A percentile compares a stretch with the other conserved stretches of the same genome.
Evolutionary conservation across 2,797 vertebrate genomes (phyloP).

Genomic region (Tenualosa thibaudeaui): DNA sequence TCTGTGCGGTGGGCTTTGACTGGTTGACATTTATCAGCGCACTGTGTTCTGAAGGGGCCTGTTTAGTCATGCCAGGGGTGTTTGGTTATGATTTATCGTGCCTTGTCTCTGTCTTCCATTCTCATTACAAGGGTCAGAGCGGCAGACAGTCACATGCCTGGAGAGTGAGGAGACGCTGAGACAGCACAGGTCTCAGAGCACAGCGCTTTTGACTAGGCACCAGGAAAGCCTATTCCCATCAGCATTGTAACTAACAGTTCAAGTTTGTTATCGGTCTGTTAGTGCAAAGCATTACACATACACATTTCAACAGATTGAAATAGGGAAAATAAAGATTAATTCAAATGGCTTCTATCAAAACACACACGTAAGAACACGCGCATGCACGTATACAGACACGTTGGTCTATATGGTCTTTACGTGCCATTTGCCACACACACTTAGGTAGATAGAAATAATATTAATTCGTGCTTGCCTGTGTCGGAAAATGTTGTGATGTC

Average conservation of each 20-base stretch:
- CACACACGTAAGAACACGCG: too few species aligned
- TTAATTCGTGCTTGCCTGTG: not conserved
- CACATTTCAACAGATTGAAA: not conserved
- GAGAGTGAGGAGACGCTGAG: not conserved
- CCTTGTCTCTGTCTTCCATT: slow-evolving; percentile 53
- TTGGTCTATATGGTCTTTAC: too few species aligned
- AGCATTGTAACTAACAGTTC: not conserved
- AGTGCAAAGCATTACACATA: not conserved
- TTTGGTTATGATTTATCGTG: slow-evolving; percentile 67
- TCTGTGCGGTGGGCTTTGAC: slow-evolving; percentile 64
- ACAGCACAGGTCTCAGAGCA: not conserved
- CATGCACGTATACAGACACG: too few species aligned
- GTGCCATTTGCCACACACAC: too few species aligned
- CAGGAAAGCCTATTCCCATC: not conserved
- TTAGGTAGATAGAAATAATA: too few species aligned
- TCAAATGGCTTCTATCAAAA: too few species aligned
- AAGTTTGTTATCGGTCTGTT: not conserved
- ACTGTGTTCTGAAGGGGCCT: slow-evolving; percentile 59
- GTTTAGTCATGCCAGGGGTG: slow-evolving; percentile 68
- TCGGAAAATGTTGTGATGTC: not conserved
- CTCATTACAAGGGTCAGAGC: slow-evolving; percentile 53
- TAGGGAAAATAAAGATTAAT: not conserved
- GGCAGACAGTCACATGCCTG: slow-evolving; percentile 29
- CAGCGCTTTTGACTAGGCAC: not conserved
- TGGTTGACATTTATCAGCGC: slow-evolving; percentile 56